These are phyloP conservation scores for Anarhynchus alexandrinus DNA, from an alignment of 2,113 vertebrate species.

Conservation along the genomic window DNA sequence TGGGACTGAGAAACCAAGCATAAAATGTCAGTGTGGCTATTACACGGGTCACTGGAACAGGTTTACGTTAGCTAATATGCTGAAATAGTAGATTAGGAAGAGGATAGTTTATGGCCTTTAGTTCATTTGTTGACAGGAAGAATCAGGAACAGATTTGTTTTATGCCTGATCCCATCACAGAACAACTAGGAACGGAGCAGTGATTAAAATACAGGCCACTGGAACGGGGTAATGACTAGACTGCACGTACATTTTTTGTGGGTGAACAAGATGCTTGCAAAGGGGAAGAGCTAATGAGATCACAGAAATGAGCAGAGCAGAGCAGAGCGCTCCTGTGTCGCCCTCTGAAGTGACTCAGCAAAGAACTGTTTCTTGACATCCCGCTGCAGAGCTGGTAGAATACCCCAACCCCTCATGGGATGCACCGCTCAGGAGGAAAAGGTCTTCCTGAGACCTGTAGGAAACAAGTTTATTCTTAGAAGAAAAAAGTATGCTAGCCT, in stretches of 20 bases:
- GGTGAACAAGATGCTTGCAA: constrained; percentile 22
- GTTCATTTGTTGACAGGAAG: constrained; percentile 68
- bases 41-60: constrained; percentile 47
- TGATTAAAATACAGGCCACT: constrained; percentile 46
- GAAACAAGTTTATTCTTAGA: neutral
- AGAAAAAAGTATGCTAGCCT: neutral
- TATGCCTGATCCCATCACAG: constrained; percentile 32
- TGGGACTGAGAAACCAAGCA: constrained; percentile 51
- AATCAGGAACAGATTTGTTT: constrained; percentile 66
- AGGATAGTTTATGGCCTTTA: constrained; percentile 60
- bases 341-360: neutral
- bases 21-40: constrained; percentile 57
- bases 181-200: neutral
- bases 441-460: neutral
- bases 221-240: constrained; percentile 10
- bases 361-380: neutral
- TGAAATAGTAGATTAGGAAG: constrained; percentile 36
- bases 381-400: neutral
- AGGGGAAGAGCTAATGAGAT: constrained; percentile 23
- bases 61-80: constrained; percentile 48
- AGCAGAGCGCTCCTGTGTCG: neutral
- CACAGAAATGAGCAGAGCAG: neutral
- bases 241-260: neutral
- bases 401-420: neutral
- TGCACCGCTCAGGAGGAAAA: neutral